Evolutionary conservation across 1,140 invertebrate genomes (phyloP).

Genomic region (Zaprionus lachaisei): DNA sequence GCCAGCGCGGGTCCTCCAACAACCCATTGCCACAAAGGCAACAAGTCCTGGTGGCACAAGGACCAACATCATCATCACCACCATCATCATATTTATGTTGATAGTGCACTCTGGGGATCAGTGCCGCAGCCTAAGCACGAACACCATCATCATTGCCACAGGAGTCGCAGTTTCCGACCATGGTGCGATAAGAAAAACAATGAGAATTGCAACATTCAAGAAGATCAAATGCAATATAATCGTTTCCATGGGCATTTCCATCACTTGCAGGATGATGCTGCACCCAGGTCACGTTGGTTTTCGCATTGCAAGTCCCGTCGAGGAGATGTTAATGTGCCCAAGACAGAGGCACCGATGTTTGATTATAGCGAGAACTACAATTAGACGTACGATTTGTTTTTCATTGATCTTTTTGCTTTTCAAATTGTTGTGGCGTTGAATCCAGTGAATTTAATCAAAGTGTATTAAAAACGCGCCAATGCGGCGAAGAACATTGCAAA

Average conservation of each 20-base stretch:
- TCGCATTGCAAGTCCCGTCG: conserved; percentile 4
- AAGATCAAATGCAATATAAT: not conserved
- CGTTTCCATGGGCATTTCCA: conserved; percentile 13
- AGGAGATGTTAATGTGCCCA: not conserved
- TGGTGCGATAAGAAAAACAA: conserved; percentile 4
- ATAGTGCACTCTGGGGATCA: not conserved
- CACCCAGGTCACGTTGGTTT: conserved; percentile 6
- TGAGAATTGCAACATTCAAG: not conserved
- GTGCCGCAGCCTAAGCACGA: conserved; percentile 1
- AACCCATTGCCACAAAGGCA: not conserved
- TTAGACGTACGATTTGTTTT: conserved; percentile 16
- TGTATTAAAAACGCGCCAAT: not conserved
- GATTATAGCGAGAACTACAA: conserved; percentile 38
- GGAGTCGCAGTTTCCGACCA: not conserved
- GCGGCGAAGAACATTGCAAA: not conserved
- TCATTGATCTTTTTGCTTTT: conserved; percentile 23
- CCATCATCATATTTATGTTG: not conserved
- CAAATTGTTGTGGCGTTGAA: not conserved
- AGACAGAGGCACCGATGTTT: not conserved
- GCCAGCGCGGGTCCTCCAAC: not conserved
- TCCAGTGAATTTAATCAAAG: not conserved
- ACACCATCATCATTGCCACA: conserved; percentile 7
- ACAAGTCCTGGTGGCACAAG: not conserved
- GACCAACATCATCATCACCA: conserved; percentile 14
- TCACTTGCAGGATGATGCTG: not conserved